Base-by-base conservation (phyloP, 2,888 invertebrate genomes). In the Athalia cordata region DNA sequence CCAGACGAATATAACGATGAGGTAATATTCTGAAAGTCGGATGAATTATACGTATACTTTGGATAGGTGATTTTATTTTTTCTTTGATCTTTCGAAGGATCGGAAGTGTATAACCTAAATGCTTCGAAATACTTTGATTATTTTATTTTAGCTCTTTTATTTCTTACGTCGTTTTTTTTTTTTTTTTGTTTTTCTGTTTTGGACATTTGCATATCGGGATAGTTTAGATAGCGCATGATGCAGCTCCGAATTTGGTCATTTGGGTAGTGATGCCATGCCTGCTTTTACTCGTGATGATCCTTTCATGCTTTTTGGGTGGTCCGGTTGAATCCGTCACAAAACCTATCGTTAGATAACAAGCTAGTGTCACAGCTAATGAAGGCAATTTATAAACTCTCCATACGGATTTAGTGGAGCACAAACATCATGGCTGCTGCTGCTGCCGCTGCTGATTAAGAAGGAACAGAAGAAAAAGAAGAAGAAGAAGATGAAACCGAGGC, bases 271-370 rank as follows among this genome's bases (percentile, higher is more conserved):
- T 13, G 29, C 29, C 29, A 29, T 29, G 29, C 29, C 29, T 29
- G 29, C 29, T 29, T 29, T 29, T 29, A 29, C 29, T 2, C 29
- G 29, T 29, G 29, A 29, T 29, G 29, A 29, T 29, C 29, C 29
- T 29, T 29, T 29, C 29, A 29, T 29, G 29, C 29, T 29, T 29
- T 75, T 75, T 75, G 74, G 74, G 74, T 75, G 74, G 74, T 75
- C 74, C 74, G 11, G 61, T 75, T 62, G 50, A 75, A 62, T 75
- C 62, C 74, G 62, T 75, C 74, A 75, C 57, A 70, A 70, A 45
- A 15, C 57, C 6, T 70, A 70, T 70, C 70, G 70, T 70, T 68
- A 57, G 70, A 70, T 70, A 70, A 70, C 43, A 50, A 43, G 29
- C 55, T 70, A 59, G 70, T 59, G 70, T 68, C 67, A 70, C 50